Percentiles rank a stretch among this genome's conserved stretches.
Conservation (phyloP, 2,888 invertebrate genomes). For the Clostera curtula region DNA sequence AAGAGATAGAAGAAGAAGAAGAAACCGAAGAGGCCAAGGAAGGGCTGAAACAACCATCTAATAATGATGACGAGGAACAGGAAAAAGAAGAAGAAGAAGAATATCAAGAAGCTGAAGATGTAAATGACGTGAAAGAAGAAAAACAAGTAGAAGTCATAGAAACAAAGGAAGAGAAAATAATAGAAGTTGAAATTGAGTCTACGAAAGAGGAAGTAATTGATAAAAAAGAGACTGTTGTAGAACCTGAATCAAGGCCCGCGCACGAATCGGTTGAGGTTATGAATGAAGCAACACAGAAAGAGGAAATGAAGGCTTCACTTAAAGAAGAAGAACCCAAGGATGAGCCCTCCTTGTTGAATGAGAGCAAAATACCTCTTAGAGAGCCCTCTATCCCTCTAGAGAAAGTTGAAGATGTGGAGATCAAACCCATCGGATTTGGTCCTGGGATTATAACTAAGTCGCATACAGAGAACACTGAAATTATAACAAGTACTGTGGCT, state of each 20-base stretch:
- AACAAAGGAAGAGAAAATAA: conserved; percentile 4
- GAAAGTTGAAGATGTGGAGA: conserved; percentile 64
- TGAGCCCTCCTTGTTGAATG: too few relatives aligned
- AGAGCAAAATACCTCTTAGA: conserved; percentile 43
- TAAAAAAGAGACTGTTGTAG: conserved; percentile 13
- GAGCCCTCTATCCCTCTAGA: conserved; percentile 63
- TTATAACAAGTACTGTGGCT: conserved; percentile 44
- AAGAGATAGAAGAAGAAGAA: conserved; percentile 5
- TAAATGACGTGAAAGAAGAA: conserved; percentile 20
- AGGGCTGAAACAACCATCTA: conserved; percentile 5
- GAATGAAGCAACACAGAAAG: conserved; percentile 8
- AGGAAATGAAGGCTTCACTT: conserved; percentile 13
- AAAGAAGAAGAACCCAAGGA: conserved; percentile 23
- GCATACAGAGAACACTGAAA: conserved; percentile 56
- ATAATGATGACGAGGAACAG: conserved; percentile 7
- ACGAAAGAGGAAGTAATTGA: conserved; percentile 4
- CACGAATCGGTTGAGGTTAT: conserved; percentile 14
- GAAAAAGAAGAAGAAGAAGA: conserved; percentile 9
- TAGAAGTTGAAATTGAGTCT: conserved; percentile 7
- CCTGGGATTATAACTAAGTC: conserved; percentile 54
- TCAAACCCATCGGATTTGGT: conserved; percentile 60
- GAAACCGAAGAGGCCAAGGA: conserved; percentile 3
- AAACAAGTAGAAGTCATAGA: conserved; percentile 12
- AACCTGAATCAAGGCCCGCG: conserved; percentile 14
- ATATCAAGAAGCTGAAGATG: conserved; percentile 11